These are phyloP conservation scores for Lasioglossum villosulum DNA, from an alignment of 2,888 invertebrate species.

Conservation along the genomic window DNA sequence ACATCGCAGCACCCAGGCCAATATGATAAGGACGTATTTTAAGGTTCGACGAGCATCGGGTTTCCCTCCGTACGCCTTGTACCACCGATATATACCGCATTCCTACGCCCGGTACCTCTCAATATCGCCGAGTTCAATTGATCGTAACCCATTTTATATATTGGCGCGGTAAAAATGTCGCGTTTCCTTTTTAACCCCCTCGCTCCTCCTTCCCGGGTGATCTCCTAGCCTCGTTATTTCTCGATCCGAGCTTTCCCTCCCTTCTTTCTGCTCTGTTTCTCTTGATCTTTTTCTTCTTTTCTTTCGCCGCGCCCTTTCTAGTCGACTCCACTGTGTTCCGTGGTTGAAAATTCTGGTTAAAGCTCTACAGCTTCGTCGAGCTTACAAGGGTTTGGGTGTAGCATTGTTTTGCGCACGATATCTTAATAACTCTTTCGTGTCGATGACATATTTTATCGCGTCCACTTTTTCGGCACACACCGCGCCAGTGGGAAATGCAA, in stretches of 20 bases:
- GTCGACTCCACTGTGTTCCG: background rate
- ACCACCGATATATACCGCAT: constrained; percentile 60
- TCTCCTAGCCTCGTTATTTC: background rate
- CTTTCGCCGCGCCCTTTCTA: background rate
- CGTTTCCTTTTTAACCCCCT: constrained; percentile 45
- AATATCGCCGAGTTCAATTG: constrained; percentile 73
- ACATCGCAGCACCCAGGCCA: constrained; percentile 41
- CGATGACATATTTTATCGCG: no score
- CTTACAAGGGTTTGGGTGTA: background rate
- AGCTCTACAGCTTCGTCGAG: background rate
- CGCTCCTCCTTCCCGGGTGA: background rate
- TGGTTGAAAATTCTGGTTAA: background rate
- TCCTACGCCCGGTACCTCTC: constrained; percentile 63
- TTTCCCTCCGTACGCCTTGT: constrained; percentile 52
- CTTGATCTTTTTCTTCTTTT: background rate
- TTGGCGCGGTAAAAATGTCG: constrained; percentile 72
- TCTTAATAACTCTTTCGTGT: no score
- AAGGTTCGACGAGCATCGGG: constrained; percentile 75
- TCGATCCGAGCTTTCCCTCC: background rate
- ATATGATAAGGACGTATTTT: constrained; percentile 76
- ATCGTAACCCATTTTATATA: constrained; percentile 75
- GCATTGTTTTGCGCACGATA: no score
- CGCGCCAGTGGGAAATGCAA: background rate
- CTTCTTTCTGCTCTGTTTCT: background rate
- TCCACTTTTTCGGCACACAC: background rate